Evolutionary conservation across 2,113 vertebrate genomes (phyloP), one percentile per base, ranked within the genome.

Genomic region (Neolamprologus devosi): DNA sequence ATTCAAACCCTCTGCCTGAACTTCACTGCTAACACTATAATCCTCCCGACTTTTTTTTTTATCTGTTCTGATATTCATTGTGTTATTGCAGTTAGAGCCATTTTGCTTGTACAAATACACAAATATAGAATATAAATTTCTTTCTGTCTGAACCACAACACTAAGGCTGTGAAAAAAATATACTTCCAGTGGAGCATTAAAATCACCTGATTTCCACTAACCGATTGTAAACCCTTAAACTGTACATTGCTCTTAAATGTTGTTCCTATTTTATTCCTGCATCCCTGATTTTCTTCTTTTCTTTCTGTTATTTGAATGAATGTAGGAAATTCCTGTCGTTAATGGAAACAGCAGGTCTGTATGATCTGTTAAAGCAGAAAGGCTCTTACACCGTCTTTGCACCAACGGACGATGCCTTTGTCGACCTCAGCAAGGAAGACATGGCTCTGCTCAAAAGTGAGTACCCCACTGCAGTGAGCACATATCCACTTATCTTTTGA

Each of bases 331-430:
- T 99, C 95, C 96, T 99, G 87, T 96, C 95, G 9, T 95, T 99
- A 81, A 96, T 99, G 82, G 97, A 98, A 96, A 96, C 94, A 80
- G 98, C 98, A 49, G 97, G 95, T 75, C 93, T 99, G 90, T 97
- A 97, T 80, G 97, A 98, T 17, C 82, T 99, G 80, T 94, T 99
- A 19, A 97, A 93, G 47, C 94, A 87, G 16, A 96, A 97, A 45
- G 98, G 98, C 81, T 92, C 96, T 3, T 99, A 97, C 97, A 99
- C 98, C 6, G 93, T 98, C 8, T 99, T 99, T 94, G 97, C 98
- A 23, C 99, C 99, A 14, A 98, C 97, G 26, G 98, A 99, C 2
- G 97, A 98, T 2, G 98, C 98, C 8, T 99, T 99, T 89, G 95
- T 93, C 10, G 96, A 91, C 19, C 96, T 99, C 85, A 97, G 93